Conservation (phyloP, 2,113 vertebrate genomes). For the Parus major region DNA sequence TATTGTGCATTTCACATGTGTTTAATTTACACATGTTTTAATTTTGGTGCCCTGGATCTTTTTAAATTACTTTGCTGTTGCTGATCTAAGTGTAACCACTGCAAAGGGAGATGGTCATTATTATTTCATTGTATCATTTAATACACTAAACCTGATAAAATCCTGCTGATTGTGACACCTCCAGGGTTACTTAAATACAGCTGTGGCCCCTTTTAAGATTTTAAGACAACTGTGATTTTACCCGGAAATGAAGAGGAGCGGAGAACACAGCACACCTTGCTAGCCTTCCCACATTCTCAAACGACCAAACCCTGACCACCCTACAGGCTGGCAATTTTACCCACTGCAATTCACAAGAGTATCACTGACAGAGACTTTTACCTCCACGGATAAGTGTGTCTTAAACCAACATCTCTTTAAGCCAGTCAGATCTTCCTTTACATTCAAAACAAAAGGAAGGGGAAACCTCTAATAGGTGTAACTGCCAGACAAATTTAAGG, state of each 20-base stretch:
- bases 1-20: constrained; percentile 61
- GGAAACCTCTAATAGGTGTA: not conserved
- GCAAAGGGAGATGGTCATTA: constrained; percentile 33
- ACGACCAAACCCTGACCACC: not conserved
- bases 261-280: not conserved
- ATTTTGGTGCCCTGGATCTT: constrained; percentile 50
- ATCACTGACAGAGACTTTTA: not conserved
- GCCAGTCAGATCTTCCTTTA: constrained; percentile 1
- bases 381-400: not conserved
- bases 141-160: constrained; percentile 37
- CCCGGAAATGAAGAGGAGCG: not conserved
- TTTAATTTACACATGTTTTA: constrained; percentile 75
- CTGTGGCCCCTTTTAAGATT: not conserved
- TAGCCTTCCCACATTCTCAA: not conserved
- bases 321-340: not conserved
- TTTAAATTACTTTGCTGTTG: constrained; percentile 30
- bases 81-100: not conserved
- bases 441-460: constrained; percentile 21
- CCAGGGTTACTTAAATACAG: constrained; percentile 21
- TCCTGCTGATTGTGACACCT: not conserved
- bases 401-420: not conserved
- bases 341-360: not conserved
- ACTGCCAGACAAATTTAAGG: not conserved
- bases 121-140: not conserved
- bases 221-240: not conserved